Evolutionary conservation across 2,888 invertebrate genomes (phyloP), one percentile per base, ranked within the genome.

Genomic region (Entomobrya multifasciata): DNA sequence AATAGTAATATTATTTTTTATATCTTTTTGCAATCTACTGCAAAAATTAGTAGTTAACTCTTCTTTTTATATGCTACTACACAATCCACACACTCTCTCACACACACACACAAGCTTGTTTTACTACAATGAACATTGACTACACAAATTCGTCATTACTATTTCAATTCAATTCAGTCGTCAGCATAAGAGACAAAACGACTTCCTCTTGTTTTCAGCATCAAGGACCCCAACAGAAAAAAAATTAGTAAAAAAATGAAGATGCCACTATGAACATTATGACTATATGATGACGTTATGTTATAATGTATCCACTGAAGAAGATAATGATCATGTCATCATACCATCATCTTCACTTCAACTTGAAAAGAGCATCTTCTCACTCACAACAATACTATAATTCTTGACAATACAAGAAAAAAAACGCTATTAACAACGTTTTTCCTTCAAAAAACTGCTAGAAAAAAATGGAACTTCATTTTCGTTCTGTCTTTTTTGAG

Each of bases 261-360:
- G 79, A 62, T 65, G 47, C 47, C 36, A 25, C 74, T 27, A n/a
- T 36, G 36, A 36, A 36, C n/a, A 44, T 52, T 13, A 52, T 74
- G 36, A 65, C 25, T 47, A 13, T n/a, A n/a, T n/a, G n/a, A n/a
- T n/a, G n/a, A n/a, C n/a, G n/a, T n/a, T n/a, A n/a, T n/a, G n/a
- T n/a, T n/a, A n/a, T 74, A 17, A 17, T 27, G 74, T 74, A 25
- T 49, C 74, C 79, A 65, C 65, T 79, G 79, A 79, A 79, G 79
- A 79, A 49, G 81, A 81, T 80, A 81, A 81, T 81, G 81, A 81
- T 81, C 72, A 44, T 81, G 81, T 81, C 81, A 81, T 81, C 81
- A 74, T 74, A n/a, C n/a, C 36, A 36, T 36, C 36, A 36, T 36
- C 36, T 36, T 36, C 36, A 6, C 52, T 52, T 74, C 17, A 72